Evolutionary conservation across 2,797 vertebrate species (phyloP), one percentile per base, ranked within the genome.

Genomic region (Falco novaeseelandiae): DNA sequence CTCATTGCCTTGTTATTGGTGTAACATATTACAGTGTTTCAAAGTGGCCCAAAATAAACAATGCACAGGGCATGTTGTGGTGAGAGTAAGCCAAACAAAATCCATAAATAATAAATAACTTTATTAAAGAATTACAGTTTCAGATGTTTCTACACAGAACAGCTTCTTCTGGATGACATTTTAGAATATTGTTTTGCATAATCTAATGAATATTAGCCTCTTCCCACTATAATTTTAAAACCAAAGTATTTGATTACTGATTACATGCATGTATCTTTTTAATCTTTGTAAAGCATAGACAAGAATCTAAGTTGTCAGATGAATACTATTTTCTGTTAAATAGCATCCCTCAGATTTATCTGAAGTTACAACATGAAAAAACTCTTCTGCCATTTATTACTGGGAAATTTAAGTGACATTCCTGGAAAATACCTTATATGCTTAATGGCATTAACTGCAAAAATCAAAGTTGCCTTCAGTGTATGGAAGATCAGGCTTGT

Each of bases 71-170:
- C 10, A 3, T 2, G 12, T 3, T 27, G 27, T 2, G 1, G 22
- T 14, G 17, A 11, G 12, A 79, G 36, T 5, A 67, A 92, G 49
- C 9, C 59, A 79, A 23, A 48, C 40, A 5, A 18, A 10, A 23
- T 1, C 8, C 29, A 4, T 38, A 51, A 81, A 12, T 25, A 96
- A 96, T 76, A 93, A 95, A 94, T 84, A 84, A 30, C 83, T 96
- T 96, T 96, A 97, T 27, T 97, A 44, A 79, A 83, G 76, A 74
- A 29, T 16, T 76, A 49, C 30, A 71, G 42, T 55, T 70, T 54
- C 18, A 40, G 59, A 8, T 81, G 42, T 12, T 83, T 94, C 62
- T 44, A n/a, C 6, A 9, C 5, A 67, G 52, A 85, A 85, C 36
- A 52, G 7, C 11, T 83, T 36, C 29, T 72, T 62, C 15, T 38